Percentiles rank a stretch among this genome's conserved stretches.
Conservation (phyloP, 2,113 vertebrate species). For the Lagopus leucura region DNA sequence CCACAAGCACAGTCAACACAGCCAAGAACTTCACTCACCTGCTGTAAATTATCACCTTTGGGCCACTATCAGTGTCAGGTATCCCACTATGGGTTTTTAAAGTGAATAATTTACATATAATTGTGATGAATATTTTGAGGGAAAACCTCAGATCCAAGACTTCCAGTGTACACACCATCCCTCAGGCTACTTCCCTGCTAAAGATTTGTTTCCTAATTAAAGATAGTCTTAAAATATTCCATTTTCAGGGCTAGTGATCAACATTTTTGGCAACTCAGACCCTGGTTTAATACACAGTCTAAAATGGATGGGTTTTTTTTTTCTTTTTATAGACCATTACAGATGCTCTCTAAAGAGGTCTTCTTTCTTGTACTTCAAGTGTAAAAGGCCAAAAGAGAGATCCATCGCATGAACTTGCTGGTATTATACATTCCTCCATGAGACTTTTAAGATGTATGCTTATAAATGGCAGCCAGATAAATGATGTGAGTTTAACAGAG, state of each 20-base stretch:
- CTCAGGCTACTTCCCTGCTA: neutral
- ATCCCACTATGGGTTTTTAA: neutral
- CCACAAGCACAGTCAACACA: neutral
- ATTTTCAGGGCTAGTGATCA: neutral
- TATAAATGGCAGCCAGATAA: neutral
- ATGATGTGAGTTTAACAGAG: neutral
- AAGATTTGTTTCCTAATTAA: neutral
- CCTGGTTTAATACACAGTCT: neutral
- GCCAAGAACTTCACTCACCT: neutral
- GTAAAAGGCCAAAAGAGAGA: neutral
- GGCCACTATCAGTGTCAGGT: neutral
- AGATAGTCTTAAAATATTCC: neutral
- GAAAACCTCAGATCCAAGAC: neutral
- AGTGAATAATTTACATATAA: neutral
- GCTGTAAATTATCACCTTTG: neutral
- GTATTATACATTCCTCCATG: neutral
- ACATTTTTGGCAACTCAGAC: neutral
- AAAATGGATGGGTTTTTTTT: neutral
- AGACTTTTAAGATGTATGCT: neutral
- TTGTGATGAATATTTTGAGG: neutral
- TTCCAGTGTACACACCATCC: neutral
- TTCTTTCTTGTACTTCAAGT: neutral
- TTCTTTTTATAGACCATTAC: too few relatives aligned
- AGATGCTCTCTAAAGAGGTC: too few relatives aligned
- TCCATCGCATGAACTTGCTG: neutral